phyloP scores from a whole-genome alignment of 2,113 vertebrate genomes.

The Sceloporus undulatus region DNA sequence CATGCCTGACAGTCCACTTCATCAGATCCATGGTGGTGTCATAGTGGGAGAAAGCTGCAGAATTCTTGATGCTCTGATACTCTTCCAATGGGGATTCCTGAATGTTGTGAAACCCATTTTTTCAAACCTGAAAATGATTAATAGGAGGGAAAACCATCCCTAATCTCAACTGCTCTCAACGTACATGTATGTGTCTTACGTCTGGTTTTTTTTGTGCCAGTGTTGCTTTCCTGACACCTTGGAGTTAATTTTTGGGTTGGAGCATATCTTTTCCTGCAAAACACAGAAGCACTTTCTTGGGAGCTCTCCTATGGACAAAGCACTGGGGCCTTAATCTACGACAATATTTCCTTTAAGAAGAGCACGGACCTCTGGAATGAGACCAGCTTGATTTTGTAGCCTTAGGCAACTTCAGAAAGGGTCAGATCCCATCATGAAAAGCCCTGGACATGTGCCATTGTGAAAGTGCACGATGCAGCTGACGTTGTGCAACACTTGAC shows the following conservation, averaged over 20 bases:
- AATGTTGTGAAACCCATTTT: too few species aligned
- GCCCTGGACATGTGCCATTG: too few species aligned
- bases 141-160: too few species aligned
- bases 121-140: too few species aligned
- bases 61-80: too few species aligned
- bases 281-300: background rate
- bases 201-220: background rate
- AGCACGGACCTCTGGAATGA: background rate
- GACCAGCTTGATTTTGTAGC: background rate
- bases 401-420: background rate
- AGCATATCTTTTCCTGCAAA: background rate
- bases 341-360: background rate
- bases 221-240: background rate
- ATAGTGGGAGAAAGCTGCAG: too few species aligned
- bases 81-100: too few species aligned
- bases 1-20: too few species aligned
- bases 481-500: background rate
- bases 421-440: background rate
- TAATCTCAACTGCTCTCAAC: too few species aligned
- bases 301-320: background rate
- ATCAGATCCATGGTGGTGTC: too few species aligned
- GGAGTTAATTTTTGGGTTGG: too few species aligned
- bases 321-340: background rate
- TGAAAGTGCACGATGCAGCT: background rate
- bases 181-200: too few species aligned